Evolutionary conservation across 2,888 invertebrate genomes (phyloP).

Genomic region (Ptilodon capucinus): DNA sequence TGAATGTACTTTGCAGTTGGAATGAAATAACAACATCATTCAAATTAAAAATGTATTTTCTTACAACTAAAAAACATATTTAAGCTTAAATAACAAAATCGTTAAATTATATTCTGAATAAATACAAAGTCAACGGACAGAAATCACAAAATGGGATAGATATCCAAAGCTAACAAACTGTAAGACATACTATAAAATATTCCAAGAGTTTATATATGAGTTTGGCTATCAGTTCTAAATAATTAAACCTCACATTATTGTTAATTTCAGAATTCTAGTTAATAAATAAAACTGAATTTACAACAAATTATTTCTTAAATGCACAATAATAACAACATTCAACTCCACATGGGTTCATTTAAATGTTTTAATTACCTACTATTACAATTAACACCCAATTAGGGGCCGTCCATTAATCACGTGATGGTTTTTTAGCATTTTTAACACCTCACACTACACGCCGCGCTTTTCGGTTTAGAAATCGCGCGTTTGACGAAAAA

Average conservation of each 20-base stretch:
- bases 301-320: constrained; percentile 44
- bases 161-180: no score
- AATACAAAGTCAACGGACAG: background rate
- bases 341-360: constrained; percentile 48
- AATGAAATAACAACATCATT: constrained; percentile 7
- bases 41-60: constrained; percentile 33
- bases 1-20: no score
- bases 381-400: background rate
- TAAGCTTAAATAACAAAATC: constrained; percentile 60
- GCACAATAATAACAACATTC: constrained; percentile 45
- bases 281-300: constrained; percentile 11
- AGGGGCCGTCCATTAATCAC: no score
- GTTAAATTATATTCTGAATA: constrained; percentile 5
- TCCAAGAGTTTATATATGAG: no score
- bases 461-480: no score
- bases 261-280: background rate
- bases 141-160: no score
- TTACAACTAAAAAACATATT: constrained; percentile 58
- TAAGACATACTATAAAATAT: no score
- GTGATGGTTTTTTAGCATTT: no score
- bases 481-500: no score
- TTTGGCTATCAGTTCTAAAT: no score
- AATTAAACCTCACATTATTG: no score
- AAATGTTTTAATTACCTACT: constrained; percentile 8
- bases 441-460: no score